Evolutionary conservation across 2,888 invertebrate genomes (phyloP).

Genomic region (Corythucha ciliata): DNA sequence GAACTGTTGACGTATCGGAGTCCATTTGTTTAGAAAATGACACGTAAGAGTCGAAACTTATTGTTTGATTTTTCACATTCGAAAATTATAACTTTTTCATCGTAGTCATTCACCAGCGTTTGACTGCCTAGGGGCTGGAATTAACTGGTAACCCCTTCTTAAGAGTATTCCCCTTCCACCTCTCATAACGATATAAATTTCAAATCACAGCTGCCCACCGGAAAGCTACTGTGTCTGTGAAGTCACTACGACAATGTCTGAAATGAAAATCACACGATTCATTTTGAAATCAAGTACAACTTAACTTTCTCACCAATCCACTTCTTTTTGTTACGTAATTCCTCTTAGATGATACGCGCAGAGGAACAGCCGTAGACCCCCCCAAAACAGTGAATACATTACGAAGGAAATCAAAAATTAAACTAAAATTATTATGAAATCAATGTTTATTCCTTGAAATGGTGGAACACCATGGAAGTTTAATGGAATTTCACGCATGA

Average conservation of each 20-base stretch:
- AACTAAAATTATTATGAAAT: too few relatives aligned
- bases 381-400: too few relatives aligned
- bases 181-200: background rate
- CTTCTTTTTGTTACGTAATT: too few relatives aligned
- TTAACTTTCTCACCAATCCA: too few relatives aligned
- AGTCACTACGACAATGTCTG: conserved; percentile 24
- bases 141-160: conserved; percentile 21
- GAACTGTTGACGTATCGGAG: conserved; percentile 18
- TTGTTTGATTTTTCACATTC: too few relatives aligned
- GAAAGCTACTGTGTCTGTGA: conserved; percentile 18
- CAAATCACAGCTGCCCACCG: conserved; percentile 22
- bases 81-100: background rate
- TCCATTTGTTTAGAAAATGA: conserved; percentile 26
- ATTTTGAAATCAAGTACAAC: too few relatives aligned
- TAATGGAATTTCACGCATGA: too few relatives aligned
- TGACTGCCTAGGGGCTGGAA: conserved; percentile 28
- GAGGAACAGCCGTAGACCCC: too few relatives aligned
- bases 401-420: too few relatives aligned
- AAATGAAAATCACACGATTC: conserved; percentile 26
- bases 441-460: too few relatives aligned
- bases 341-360: too few relatives aligned
- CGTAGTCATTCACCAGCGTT: conserved; percentile 28
- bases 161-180: background rate
- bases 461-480: too few relatives aligned
- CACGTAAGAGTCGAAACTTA: conserved; percentile 15